Base-by-base conservation (phyloP, 1,140 invertebrate genomes). In the Dendroctonus valens region DNA sequence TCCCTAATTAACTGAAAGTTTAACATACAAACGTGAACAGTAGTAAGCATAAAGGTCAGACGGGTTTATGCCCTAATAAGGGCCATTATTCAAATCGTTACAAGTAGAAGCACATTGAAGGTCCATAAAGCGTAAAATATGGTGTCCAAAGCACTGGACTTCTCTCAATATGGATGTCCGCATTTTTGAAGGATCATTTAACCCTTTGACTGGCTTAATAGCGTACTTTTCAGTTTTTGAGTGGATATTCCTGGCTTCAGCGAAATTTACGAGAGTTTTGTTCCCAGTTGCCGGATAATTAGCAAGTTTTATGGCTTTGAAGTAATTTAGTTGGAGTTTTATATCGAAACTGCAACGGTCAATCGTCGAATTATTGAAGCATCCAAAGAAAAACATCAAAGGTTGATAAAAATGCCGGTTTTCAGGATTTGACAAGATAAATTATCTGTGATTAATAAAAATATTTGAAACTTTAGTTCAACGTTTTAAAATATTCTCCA, bases 131-230 rank as follows among this genome's bases (percentile, higher is more conserved):
- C 65, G 65, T 66, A 59, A 66, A 66, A 66, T 66, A 66, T 66
- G 65, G 38, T 59, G 57, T 66, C 65, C 65, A 53, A 59, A 59
- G 57, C 55, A 54, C 15, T 66, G 65, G 65, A 66, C 65, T 66
- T 54, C 55, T 60, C 41, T 37, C 65, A 40, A 66, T 60, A 59
- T 66, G 57, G 52, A 59, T 64, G 67, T 70, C 69, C 64, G 67
- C 65, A 68, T 72, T 72, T 67, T 72, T 72, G 59, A 72, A 70
- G 71, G 62, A 70, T 72, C 71, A 72, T 72, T 72, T 72, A 70
- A 70, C 57, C 66, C 71, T 70, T 66, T 68, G 70, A 69, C 65
- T 54, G 52, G 54, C 63, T 66, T 64, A 70, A 70, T 61, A 66
- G 65, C 41, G 65, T 50, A 66, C 65, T 66, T 60, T 66, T 49